Conservation (phyloP, 1,140 invertebrate genomes). For the Drosophila triauraria region DNA sequence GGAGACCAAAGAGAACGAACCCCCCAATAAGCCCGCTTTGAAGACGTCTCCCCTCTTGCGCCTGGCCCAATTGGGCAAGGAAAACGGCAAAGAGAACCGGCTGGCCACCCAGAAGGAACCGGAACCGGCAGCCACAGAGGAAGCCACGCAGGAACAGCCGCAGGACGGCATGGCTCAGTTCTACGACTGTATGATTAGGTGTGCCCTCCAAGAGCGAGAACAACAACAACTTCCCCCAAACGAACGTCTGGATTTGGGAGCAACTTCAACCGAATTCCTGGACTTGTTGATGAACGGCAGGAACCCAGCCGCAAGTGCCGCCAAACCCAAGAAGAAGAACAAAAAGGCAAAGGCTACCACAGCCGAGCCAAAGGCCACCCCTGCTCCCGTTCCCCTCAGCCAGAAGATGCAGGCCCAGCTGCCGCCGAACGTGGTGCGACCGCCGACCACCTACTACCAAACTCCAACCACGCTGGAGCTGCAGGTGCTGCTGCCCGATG, state of each 20-base stretch:
- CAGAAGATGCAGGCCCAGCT: background rate
- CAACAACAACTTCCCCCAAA: background rate
- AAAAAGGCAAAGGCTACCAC: background rate
- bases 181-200: background rate
- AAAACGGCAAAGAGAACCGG: background rate
- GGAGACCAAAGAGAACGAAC: background rate
- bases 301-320: background rate
- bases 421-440: conserved; percentile 4
- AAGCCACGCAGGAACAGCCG: background rate
- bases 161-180: background rate
- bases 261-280: background rate
- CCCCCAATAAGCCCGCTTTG: no score
- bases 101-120: background rate
- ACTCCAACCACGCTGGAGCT: conserved; percentile 41
- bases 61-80: background rate
- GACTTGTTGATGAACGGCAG: background rate
- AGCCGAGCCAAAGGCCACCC: background rate
- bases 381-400: background rate
- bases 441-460: conserved; percentile 48
- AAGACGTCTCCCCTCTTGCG: no score
- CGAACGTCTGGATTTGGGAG: background rate
- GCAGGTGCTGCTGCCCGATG: conserved; percentile 35
- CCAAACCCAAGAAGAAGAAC: background rate
- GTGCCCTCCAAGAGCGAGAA: background rate
- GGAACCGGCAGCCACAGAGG: background rate